phyloP scores from a whole-genome alignment of 2,888 invertebrate species.

The Drosophila recens region DNA sequence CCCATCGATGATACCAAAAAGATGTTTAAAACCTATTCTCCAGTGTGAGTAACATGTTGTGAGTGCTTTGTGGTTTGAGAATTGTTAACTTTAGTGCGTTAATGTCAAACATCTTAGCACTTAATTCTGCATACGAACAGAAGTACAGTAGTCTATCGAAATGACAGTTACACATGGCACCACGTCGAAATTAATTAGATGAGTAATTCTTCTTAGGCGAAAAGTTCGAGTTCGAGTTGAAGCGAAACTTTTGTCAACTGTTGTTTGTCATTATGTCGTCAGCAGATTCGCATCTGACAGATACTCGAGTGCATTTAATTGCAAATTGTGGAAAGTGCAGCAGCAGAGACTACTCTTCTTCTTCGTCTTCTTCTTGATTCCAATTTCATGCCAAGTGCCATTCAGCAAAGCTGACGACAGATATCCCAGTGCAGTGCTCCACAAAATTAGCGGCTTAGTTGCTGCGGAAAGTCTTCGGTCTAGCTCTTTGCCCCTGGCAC shows the following conservation, averaged over 20 bases:
- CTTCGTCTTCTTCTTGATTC: constrained; percentile 28
- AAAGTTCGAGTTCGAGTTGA: constrained; percentile 21
- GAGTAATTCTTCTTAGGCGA: constrained; percentile 29
- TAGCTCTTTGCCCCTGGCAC: constrained; percentile 10
- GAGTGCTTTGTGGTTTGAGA: constrained; percentile 4
- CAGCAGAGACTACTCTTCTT: constrained; percentile 9
- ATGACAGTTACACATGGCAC: constrained; percentile 52
- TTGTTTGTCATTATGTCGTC: constrained; percentile 63
- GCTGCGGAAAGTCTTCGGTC: not conserved
- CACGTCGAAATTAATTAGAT: constrained; percentile 58
- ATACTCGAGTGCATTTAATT: constrained; percentile 60
- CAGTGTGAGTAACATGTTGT: not conserved
- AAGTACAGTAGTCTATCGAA: constrained; percentile 15
- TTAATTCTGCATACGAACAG: constrained; percentile 1
- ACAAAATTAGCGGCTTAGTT: constrained; percentile 27
- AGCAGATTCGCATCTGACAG: constrained; percentile 55
- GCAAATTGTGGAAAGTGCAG: constrained; percentile 32
- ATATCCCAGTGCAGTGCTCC: constrained; percentile 18
- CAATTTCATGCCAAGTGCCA: constrained; percentile 61
- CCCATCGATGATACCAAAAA: constrained; percentile 33
- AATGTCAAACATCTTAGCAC: constrained; percentile 1
- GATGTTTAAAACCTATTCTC: constrained; percentile 39
- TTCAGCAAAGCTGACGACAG: constrained; percentile 26
- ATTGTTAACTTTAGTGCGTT: constrained; percentile 3
- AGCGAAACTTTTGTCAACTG: constrained; percentile 64